Conservation (phyloP, 2,113 vertebrate species). For the Catharus bicknelli region DNA sequence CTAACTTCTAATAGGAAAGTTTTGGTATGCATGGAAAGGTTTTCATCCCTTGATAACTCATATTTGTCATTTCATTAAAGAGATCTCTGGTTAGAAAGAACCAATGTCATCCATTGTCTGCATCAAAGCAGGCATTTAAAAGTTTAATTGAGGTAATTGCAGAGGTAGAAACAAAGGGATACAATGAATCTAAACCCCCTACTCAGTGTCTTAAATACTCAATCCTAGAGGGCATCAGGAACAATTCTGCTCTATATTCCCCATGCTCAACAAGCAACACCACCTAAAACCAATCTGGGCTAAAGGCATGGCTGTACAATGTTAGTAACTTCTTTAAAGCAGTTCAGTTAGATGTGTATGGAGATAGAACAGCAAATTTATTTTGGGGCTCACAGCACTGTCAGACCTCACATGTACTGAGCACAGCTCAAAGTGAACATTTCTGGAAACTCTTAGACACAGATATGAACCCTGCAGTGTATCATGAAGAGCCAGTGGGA, state of each 20-base stretch:
- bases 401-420: not conserved
- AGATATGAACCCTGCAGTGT: not conserved
- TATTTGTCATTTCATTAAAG: not conserved
- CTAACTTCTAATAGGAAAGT: not conserved
- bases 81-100: not conserved
- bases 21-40: not conserved
- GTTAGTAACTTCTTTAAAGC: not conserved
- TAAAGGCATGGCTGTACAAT: not conserved
- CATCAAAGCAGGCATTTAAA: not conserved
- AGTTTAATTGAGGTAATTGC: not conserved
- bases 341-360: not conserved
- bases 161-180: not conserved
- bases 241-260: not conserved
- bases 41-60: not conserved
- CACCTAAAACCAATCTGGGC: not conserved
- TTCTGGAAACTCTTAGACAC: not conserved
- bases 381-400: not conserved
- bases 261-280: not conserved
- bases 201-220: not conserved
- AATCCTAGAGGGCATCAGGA: not conserved
- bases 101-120: not conserved
- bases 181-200: not conserved
- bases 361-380: not conserved
- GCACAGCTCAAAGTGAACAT: not conserved
- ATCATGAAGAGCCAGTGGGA: not conserved